phyloP scores from a whole-genome alignment of 2,888 invertebrate genomes.

The Galerucella nymphaeae region DNA sequence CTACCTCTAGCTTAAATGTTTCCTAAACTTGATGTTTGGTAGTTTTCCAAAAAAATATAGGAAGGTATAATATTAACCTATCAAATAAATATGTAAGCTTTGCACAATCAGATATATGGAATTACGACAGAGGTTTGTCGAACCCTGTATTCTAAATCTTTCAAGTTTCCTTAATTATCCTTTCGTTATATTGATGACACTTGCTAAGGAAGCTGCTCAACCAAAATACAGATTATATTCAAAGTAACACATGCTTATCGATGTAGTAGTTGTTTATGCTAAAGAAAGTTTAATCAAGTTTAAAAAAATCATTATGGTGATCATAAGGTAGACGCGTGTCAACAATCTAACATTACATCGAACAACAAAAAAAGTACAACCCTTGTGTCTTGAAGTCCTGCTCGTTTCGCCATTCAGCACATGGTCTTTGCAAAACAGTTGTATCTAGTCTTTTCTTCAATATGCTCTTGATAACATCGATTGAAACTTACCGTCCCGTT shows the following conservation, averaged over 20 bases:
- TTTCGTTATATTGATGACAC: constrained; percentile 1
- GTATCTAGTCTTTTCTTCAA: constrained; percentile 39
- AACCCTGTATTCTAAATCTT: neutral
- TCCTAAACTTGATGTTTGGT: too few species aligned
- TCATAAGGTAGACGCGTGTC: constrained; percentile 51
- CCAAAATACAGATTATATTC: neutral
- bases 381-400: constrained; percentile 24
- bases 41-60: too few species aligned
- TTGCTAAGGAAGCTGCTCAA: constrained; percentile 2
- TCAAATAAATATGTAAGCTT: too few species aligned
- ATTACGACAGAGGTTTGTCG: too few species aligned
- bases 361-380: constrained; percentile 16
- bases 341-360: constrained; percentile 44
- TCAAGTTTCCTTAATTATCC: neutral
- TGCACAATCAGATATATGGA: too few species aligned
- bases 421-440: constrained; percentile 51
- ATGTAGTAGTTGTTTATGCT: neutral
- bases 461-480: constrained; percentile 48
- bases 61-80: too few species aligned
- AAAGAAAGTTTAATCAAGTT: constrained; percentile 32
- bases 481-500: constrained; percentile 50
- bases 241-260: constrained; percentile 16
- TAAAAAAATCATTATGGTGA: constrained; percentile 36
- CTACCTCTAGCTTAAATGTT: too few species aligned
- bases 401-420: constrained; percentile 46